These are phyloP conservation scores for Atrichornis clamosus DNA, from an alignment of 2,113 vertebrate genomes.

Conservation along the genomic window DNA sequence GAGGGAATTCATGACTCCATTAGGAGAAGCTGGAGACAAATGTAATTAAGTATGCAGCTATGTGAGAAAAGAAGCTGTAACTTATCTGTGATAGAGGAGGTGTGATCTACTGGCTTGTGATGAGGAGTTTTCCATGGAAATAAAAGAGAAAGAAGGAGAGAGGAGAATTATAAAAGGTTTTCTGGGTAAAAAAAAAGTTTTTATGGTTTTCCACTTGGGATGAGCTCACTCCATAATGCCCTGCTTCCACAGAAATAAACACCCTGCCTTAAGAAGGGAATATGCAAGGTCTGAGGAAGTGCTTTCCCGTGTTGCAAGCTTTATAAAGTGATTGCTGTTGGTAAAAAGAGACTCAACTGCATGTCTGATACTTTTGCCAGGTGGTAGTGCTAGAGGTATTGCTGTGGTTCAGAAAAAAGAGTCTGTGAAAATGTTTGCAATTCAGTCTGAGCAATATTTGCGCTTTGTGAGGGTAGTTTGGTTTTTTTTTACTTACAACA, in stretches of 20 bases:
- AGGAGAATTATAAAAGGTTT: neutral
- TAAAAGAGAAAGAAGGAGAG: neutral
- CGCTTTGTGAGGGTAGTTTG: neutral
- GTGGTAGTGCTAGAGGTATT: neutral
- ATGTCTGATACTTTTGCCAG: neutral
- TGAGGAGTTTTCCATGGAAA: neutral
- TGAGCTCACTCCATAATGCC: rapidly evolving
- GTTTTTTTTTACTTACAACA: neutral
- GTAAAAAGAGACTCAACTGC: neutral
- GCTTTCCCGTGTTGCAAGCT: neutral
- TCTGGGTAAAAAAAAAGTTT: neutral
- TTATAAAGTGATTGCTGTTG: neutral
- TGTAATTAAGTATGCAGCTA: neutral
- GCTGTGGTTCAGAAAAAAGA: neutral
- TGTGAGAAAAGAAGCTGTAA: neutral
- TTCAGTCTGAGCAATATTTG: neutral
- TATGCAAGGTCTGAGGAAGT: neutral
- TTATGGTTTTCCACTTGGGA: neutral
- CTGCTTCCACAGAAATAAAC: neutral
- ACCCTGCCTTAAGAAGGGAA: neutral
- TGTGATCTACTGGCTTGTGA: neutral
- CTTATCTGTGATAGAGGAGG: neutral
- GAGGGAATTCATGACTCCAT: neutral
- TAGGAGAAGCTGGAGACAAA: neutral
- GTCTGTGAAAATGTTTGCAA: rapidly evolving